Percentiles rank a stretch among this genome's conserved stretches.
Evolutionary conservation across 2,888 invertebrate species (phyloP).

Genomic region (Plutella xylostella): DNA sequence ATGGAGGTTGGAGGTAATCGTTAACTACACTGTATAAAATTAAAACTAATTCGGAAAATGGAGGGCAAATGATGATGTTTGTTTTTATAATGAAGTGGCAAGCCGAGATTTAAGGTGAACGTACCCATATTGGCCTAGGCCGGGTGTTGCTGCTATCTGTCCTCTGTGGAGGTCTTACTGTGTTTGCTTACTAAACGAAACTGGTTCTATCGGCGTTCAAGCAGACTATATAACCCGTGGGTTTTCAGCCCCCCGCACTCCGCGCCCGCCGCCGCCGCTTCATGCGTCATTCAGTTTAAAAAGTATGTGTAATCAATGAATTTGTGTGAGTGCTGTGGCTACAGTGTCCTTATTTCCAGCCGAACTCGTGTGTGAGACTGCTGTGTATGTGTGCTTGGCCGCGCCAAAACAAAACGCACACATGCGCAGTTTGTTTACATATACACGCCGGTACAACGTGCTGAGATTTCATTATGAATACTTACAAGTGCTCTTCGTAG

Average conservation of each 20-base stretch:
- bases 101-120: conserved; percentile 29
- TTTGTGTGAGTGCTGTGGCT: neutral
- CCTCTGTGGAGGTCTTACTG: conserved; percentile 34
- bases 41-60: too few relatives aligned
- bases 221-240: conserved; percentile 51
- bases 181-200: conserved; percentile 52
- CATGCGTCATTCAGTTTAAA: conserved; percentile 43
- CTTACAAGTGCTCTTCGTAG: too few relatives aligned
- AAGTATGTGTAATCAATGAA: conserved; percentile 6
- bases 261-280: conserved; percentile 18
- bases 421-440: too few relatives aligned
- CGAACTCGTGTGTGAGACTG: too few relatives aligned
- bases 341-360: conserved; percentile 1
- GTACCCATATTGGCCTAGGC: conserved; percentile 51
- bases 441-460: too few relatives aligned
- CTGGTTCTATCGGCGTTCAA: conserved; percentile 41
- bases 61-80: too few relatives aligned
- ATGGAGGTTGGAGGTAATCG: too few relatives aligned
- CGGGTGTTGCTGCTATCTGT: conserved; percentile 26
- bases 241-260: conserved; percentile 23
- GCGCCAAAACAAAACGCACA: conserved; percentile 25
- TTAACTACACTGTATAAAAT: too few relatives aligned
- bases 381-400: conserved; percentile 20
- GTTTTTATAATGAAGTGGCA: too few relatives aligned
- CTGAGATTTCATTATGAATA: too few relatives aligned